phyloP scores from a whole-genome alignment of 2,113 vertebrate genomes.

The Fregetta grallaria region DNA sequence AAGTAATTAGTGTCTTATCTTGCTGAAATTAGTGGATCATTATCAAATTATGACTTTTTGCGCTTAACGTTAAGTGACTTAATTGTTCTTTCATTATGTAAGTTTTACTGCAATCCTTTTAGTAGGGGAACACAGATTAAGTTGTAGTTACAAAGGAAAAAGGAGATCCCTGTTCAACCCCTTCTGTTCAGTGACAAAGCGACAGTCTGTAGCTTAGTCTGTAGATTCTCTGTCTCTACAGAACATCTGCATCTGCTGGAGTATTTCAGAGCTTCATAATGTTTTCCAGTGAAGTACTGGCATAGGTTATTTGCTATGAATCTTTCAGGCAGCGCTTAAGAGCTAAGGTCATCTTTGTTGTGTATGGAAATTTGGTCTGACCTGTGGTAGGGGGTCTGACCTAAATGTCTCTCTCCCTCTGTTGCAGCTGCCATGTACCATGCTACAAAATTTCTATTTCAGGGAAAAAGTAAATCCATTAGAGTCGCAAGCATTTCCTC shows the following conservation, averaged over 20 bases:
- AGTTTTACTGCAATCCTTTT: background rate
- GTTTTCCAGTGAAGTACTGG: background rate
- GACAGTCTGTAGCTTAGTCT: background rate
- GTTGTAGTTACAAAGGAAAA: background rate
- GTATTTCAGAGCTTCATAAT: background rate
- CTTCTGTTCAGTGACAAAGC: background rate
- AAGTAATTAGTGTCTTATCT: slow-evolving; percentile 19
- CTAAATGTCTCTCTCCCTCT: background rate
- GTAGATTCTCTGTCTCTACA: background rate
- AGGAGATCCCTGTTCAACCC: background rate
- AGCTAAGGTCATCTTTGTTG: background rate
- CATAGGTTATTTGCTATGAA: background rate
- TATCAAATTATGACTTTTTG: slow-evolving; percentile 36
- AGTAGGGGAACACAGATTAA: background rate
- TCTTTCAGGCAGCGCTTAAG: background rate
- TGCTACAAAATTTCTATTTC: background rate
- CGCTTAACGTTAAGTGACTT: background rate
- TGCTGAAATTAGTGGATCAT: slow-evolving; percentile 15
- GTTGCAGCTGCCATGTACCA: background rate
- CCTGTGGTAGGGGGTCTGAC: background rate
- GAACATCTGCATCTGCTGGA: background rate
- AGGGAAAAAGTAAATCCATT: background rate
- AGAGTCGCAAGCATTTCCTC: background rate
- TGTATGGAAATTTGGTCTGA: background rate
- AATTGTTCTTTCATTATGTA: slow-evolving; percentile 9